These are phyloP conservation scores for Zele albiditarsus DNA, from an alignment of 2,888 invertebrate genomes.

Conservation along the genomic window DNA sequence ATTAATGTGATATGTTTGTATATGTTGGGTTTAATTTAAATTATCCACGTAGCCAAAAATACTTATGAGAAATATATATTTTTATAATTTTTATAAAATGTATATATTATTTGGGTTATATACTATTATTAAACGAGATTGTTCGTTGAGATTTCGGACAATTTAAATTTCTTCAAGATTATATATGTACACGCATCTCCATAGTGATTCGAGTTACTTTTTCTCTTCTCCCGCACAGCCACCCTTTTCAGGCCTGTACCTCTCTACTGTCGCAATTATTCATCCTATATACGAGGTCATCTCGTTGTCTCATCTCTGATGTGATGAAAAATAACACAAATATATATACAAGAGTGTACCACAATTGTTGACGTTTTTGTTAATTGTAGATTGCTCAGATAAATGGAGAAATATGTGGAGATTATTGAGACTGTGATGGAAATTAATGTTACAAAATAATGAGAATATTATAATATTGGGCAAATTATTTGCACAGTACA, in stretches of 20 bases:
- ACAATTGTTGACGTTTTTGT: neutral
- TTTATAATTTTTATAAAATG: neutral
- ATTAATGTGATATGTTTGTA: neutral
- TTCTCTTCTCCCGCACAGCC: too few relatives aligned
- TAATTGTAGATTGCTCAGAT: too few relatives aligned
- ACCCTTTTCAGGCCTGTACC: too few relatives aligned
- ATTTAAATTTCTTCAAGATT: slow-evolving; percentile 20
- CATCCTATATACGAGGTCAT: slow-evolving; percentile 34
- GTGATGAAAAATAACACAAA: neutral
- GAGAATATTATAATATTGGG: too few relatives aligned
- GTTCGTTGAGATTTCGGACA: slow-evolving; percentile 16
- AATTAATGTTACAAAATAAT: too few relatives aligned
- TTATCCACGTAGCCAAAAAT: neutral
- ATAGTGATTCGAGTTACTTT: neutral
- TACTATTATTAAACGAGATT: neutral
- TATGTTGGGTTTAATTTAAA: neutral
- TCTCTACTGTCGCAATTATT: slow-evolving; percentile 27
- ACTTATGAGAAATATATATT: neutral
- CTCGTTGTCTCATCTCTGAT: slow-evolving; percentile 29
- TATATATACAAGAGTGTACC: neutral
- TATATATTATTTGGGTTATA: neutral
- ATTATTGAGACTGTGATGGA: too few relatives aligned
- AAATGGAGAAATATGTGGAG: too few relatives aligned
- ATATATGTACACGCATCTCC: neutral
- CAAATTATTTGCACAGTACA: too few relatives aligned